phyloP scores from a whole-genome alignment of 2,888 invertebrate genomes.

The Blomia tropicalis region DNA sequence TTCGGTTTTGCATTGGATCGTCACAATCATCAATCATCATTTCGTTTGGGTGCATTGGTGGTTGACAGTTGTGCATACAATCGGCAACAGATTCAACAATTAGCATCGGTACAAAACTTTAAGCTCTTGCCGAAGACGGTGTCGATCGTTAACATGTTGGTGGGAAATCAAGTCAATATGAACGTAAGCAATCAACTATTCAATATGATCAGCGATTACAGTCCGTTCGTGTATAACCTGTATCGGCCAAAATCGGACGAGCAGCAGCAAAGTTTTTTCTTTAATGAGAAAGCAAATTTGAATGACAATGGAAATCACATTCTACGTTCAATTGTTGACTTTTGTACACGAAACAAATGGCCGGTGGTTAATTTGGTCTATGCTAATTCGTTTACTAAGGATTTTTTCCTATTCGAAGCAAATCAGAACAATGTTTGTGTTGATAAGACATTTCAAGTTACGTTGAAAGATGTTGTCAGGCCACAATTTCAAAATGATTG shows the following conservation, averaged over 20 bases:
- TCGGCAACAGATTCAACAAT: conserved; percentile 23
- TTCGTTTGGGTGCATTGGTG: conserved; percentile 33
- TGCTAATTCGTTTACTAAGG: not conserved
- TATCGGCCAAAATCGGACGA: not conserved
- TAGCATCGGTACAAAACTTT: not conserved
- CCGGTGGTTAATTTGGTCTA: conserved; percentile 15
- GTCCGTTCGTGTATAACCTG: conserved; percentile 7
- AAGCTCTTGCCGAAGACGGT: not conserved
- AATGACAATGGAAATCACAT: conserved; percentile 6
- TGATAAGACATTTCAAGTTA: conserved; percentile 9
- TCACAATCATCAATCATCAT: not conserved
- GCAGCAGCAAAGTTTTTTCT: conserved; percentile 8
- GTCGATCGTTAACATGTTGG: not conserved
- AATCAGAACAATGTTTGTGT: conserved; percentile 19
- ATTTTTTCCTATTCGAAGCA: conserved; percentile 16
- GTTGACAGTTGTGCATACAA: conserved; percentile 36
- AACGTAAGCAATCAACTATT: conserved; percentile 9
- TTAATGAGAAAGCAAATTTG: not conserved
- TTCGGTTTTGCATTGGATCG: conserved; percentile 13
- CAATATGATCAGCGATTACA: conserved; percentile 5
- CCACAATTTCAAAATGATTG: not conserved
- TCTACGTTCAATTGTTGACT: not conserved
- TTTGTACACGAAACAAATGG: conserved; percentile 12
- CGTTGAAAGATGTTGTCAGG: conserved; percentile 16
- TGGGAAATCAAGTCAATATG: not conserved